These are phyloP conservation scores for Caenorhabditis sulstoni DNA, from an alignment of 2,888 invertebrate genomes.

Conservation along the genomic window DNA sequence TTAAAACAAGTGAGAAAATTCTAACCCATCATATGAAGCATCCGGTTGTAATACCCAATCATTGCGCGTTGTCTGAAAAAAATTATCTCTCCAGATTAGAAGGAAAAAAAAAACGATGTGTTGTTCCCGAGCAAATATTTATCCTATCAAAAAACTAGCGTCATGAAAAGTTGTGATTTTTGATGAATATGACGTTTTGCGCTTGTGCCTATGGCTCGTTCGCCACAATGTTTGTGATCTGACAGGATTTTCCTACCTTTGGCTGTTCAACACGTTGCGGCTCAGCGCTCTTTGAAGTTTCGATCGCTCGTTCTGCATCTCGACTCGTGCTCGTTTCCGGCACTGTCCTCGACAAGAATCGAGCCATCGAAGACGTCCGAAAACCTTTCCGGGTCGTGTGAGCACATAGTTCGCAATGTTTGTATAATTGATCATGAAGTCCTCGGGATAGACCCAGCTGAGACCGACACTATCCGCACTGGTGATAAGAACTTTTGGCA, in stretches of 20 bases:
- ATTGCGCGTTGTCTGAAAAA: slow-evolving; percentile 46
- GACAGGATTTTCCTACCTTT: slow-evolving; percentile 43
- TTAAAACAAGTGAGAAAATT: neutral
- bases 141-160: slow-evolving; percentile 17
- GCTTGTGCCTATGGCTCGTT: slow-evolving; percentile 14
- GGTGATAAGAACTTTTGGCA: slow-evolving; percentile 50
- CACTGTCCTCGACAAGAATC: slow-evolving; percentile 40
- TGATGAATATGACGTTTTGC: slow-evolving; percentile 26
- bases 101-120: neutral
- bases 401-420: slow-evolving; percentile 42
- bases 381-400: slow-evolving; percentile 24
- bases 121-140: slow-evolving; percentile 24
- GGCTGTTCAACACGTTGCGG: slow-evolving; percentile 38
- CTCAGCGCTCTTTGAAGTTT: slow-evolving; percentile 33
- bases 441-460: slow-evolving; percentile 55
- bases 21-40: slow-evolving; percentile 39
- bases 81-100: too few relatives aligned
- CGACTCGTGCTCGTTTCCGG: slow-evolving; percentile 26
- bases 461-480: slow-evolving; percentile 41
- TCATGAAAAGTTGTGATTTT: slow-evolving; percentile 14
- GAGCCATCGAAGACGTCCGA: slow-evolving; percentile 26
- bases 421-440: slow-evolving; percentile 49
- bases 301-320: slow-evolving; percentile 26
- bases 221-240: slow-evolving; percentile 32
- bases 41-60: slow-evolving; percentile 32